Conservation (phyloP, 1,140 invertebrate genomes). For the Brachionus paranguensis region DNA sequence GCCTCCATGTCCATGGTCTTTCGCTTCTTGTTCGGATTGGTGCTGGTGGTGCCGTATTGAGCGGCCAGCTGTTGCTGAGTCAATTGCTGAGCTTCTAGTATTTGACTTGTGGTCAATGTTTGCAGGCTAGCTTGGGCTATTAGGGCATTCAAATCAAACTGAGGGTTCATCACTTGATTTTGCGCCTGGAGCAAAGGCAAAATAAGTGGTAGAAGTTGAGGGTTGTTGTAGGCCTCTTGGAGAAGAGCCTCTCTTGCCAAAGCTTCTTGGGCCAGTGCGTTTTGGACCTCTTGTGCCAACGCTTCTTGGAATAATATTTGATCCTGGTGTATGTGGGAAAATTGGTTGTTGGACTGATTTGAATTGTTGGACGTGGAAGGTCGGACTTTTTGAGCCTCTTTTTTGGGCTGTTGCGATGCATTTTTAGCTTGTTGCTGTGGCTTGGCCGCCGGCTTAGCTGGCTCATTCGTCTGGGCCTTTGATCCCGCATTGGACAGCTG, state of each 20-base stretch:
- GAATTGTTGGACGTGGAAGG: background rate
- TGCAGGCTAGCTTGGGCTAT: background rate
- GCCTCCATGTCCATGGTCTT: background rate
- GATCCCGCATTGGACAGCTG: background rate
- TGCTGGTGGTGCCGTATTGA: background rate
- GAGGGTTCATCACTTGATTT: background rate
- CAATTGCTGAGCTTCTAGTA: background rate
- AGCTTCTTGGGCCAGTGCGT: conserved; percentile 7
- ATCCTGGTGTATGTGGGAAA: background rate
- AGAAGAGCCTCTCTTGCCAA: background rate
- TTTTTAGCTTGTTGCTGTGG: background rate
- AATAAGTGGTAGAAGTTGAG: background rate
- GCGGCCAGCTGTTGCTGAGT: background rate
- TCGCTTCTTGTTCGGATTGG: conserved; percentile 8
- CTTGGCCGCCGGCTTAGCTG: background rate
- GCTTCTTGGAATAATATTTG: background rate
- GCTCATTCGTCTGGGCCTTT: background rate
- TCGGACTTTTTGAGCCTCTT: background rate
- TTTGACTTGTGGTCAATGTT: background rate
- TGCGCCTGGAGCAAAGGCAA: background rate
- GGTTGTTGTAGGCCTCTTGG: conserved; percentile 3
- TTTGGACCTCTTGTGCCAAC: background rate
- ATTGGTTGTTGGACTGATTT: background rate
- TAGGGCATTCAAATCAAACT: background rate
- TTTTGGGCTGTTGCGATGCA: background rate